Evolutionary conservation across 1,140 invertebrate genomes (phyloP).

Genomic region (Orchestia grillus): DNA sequence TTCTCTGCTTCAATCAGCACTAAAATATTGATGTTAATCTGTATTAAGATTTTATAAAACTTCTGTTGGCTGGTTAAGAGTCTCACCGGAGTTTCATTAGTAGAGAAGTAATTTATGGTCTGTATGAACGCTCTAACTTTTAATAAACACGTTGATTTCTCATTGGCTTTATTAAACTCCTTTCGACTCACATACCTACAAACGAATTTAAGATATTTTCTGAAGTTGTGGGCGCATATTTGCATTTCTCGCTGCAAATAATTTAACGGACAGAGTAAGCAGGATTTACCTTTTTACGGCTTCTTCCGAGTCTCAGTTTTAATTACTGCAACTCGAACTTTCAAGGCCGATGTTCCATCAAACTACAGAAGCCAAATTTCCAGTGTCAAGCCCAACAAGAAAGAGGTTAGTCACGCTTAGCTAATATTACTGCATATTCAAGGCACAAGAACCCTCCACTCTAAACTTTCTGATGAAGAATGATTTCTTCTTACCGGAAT

Average conservation of each 20-base stretch:
- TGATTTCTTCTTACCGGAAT: too few relatives aligned
- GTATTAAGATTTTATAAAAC: not conserved
- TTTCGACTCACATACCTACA: not conserved
- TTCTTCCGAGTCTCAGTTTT: too few relatives aligned
- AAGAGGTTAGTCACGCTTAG: too few relatives aligned
- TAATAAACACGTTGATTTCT: constrained; percentile 2
- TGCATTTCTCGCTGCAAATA: not conserved
- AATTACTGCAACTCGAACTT: too few relatives aligned
- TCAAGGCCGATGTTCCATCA: too few relatives aligned
- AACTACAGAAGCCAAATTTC: too few relatives aligned
- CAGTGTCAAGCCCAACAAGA: too few relatives aligned
- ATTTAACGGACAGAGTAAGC: not conserved
- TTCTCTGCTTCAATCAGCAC: not conserved
- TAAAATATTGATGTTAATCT: not conserved
- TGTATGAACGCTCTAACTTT: not conserved
- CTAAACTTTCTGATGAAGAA: too few relatives aligned
- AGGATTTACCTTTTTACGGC: too few relatives aligned
- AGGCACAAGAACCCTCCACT: too few relatives aligned
- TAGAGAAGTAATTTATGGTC: constrained; percentile 1
- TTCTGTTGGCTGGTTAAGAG: not conserved
- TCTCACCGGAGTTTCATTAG: not conserved
- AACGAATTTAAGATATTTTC: not conserved
- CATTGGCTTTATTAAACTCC: not conserved
- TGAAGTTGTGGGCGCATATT: not conserved
- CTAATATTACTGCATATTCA: too few relatives aligned